Evolutionary conservation across 2,797 vertebrate species (phyloP).

Genomic region (Enteromius paludinosus): DNA sequence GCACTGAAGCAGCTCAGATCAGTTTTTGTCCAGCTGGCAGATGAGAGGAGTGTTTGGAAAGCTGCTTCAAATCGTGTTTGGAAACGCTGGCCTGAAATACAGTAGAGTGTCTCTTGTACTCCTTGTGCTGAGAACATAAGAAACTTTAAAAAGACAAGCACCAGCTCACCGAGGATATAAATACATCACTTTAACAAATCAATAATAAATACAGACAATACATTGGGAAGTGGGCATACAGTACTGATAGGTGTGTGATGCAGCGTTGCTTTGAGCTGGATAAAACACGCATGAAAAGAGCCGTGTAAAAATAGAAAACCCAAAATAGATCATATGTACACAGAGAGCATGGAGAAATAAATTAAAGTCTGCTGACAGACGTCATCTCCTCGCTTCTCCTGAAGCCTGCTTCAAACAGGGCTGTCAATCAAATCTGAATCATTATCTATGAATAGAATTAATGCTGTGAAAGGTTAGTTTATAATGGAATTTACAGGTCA

Average conservation of each 20-base stretch:
- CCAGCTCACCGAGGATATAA: not conserved
- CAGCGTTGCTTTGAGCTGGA: not conserved
- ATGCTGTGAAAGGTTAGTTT: not conserved
- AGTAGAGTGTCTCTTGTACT: not conserved
- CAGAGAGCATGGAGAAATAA: not conserved
- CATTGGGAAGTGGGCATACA: not conserved
- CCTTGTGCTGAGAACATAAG: not conserved
- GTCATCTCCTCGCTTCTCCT: not conserved
- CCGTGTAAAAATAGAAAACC: slow-evolving; percentile 8
- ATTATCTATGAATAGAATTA: no score
- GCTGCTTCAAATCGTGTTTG: not conserved
- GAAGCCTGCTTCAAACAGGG: not conserved
- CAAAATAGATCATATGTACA: not conserved
- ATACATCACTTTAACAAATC: not conserved
- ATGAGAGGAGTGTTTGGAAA: not conserved
- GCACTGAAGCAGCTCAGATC: not conserved
- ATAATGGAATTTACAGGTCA: not conserved
- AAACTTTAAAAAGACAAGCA: not conserved
- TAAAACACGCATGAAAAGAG: not conserved
- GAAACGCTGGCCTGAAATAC: not conserved
- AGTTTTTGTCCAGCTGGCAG: not conserved
- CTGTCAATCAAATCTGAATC: not conserved
- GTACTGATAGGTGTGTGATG: not conserved
- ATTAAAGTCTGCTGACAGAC: not conserved
- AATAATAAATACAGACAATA: not conserved